Base-by-base conservation (phyloP, 2,888 invertebrate species). In the Zaprionus bogoriensis region DNA sequence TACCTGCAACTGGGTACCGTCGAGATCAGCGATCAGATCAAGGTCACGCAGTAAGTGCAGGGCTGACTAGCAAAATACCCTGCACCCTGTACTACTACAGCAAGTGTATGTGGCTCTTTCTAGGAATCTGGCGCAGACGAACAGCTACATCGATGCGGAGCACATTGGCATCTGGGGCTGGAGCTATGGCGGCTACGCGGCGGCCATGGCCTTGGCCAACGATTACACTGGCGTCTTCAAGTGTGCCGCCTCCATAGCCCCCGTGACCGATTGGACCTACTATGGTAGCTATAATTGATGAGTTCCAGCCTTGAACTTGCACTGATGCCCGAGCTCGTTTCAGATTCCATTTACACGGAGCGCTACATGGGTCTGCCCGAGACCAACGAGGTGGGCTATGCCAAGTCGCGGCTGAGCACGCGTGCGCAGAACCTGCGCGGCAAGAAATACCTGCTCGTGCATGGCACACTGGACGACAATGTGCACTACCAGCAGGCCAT, bases 401-500 rank as follows among this genome's bases (percentile, higher is more conserved):
- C 93, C 45, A 92, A 93, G 30, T 95, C 96, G 0, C 95, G 97
- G 66, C 92, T 99, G 4, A 93, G 96, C 23, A 94, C 93, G 61
- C 94, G 93, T 78, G 93, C 93, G 28, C 92, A 92, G 42, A 93
- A 94, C 74, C 93, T 96, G 74, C 90, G 91, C 45, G 91, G 92
- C 82, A 97, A 98, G 90, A 93, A 95, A 67, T 98, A 96, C 91
- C 94, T 98, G 89, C 91, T 99, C 52, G 94, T 98, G 63, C 99
- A 99, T 91, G 99, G 99, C 57, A 98, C 98, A 1, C 94, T 96
- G 12, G 97, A 97, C 88, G 97, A 97, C 90, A 99, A 99, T 91
- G 99, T 99, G 0, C 99, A 99, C 91, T 99, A 97, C 91, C 99
- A 99, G 89, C 98, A 99, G 90, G 95, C 98, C 5, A 97, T 99